These are phyloP conservation scores for Tinea pellionella DNA, from an alignment of 2,888 invertebrate genomes.

Conservation along the genomic window DNA sequence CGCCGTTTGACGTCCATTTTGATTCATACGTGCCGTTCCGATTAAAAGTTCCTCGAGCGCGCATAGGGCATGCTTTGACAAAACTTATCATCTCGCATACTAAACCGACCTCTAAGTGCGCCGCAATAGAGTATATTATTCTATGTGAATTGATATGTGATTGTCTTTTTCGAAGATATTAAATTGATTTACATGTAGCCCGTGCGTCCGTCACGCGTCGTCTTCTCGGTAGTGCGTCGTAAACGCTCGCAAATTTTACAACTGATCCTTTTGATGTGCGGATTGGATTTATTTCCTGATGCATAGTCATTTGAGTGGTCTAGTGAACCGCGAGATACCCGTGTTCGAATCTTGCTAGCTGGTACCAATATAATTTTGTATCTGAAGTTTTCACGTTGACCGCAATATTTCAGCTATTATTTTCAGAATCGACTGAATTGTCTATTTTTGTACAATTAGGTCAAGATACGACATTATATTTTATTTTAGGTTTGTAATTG, in stretches of 20 bases:
- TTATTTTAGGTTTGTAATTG: no score
- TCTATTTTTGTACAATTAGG: no score
- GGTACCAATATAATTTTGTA: no score
- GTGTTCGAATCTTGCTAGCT: no score
- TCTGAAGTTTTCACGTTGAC: no score
- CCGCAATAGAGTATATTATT: neutral
- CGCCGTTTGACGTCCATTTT: conserved; percentile 32
- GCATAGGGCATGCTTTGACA: conserved; percentile 9
- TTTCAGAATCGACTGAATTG: no score
- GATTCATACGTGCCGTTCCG: conserved; percentile 36
- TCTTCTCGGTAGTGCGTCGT: conserved; percentile 46
- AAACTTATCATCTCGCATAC: neutral
- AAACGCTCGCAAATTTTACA: conserved; percentile 23
- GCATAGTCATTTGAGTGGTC: neutral
- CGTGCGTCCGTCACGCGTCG: conserved; percentile 42
- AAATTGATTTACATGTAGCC: conserved; percentile 59
- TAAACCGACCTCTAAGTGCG: neutral
- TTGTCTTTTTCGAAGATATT: conserved; percentile 54
- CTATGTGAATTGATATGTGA: conserved; percentile 23
- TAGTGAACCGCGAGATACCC: no score
- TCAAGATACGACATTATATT: no score
- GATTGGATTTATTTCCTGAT: conserved; percentile 1
- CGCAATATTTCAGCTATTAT: no score
- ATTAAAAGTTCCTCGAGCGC: conserved; percentile 5
- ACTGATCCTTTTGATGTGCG: neutral